Conservation (phyloP, 2,797 vertebrate genomes). For the Bovichtus variegatus region DNA sequence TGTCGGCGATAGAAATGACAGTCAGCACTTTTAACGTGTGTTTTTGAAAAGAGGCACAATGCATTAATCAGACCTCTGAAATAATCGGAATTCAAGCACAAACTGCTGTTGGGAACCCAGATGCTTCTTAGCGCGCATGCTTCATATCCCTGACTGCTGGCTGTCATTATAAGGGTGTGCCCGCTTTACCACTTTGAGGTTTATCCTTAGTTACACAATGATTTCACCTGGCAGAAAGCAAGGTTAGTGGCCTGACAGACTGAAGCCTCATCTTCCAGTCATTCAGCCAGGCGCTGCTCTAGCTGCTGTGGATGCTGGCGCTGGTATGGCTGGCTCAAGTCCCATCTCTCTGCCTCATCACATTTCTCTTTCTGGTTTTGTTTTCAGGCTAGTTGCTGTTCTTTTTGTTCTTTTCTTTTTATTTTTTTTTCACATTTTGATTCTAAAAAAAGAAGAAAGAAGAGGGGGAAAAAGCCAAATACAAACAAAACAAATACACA, state of each 20-base stretch:
- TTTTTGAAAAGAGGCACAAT: background rate
- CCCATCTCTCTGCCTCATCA: constrained; percentile 27
- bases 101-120: background rate
- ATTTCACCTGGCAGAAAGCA: constrained; percentile 21
- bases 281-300: constrained; percentile 8
- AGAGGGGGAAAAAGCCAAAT: no score
- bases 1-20: background rate
- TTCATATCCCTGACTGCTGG: constrained; percentile 13
- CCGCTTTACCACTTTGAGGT: constrained; percentile 14
- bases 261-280: constrained; percentile 6
- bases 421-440: no score
- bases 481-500: no score
- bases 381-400: no score
- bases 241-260: constrained; percentile 17
- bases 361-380: constrained; percentile 12
- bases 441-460: no score
- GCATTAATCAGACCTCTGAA: background rate
- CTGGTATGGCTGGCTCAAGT: constrained; percentile 10
- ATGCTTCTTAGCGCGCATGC: background rate
- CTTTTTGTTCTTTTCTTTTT: no score
- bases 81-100: constrained; percentile 1
- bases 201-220: constrained; percentile 31
- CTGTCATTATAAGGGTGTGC: constrained; percentile 11
- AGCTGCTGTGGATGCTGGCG: constrained; percentile 21
- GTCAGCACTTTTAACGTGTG: background rate